These are phyloP conservation scores for Zonitis immaculata DNA, from an alignment of 2,888 invertebrate genomes.

Conservation along the genomic window DNA sequence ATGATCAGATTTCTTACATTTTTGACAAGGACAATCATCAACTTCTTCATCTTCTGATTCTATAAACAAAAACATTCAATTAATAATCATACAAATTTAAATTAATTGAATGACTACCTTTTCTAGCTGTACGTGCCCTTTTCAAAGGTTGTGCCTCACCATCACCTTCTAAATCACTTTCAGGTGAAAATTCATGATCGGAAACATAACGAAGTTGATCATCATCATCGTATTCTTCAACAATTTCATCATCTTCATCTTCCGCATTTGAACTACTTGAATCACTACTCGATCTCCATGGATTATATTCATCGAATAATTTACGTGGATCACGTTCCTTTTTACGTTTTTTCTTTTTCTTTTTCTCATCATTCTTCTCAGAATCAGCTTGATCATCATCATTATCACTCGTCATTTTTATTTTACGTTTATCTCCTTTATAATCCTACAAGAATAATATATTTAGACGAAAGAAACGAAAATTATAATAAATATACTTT, in stretches of 20 bases:
- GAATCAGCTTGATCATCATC: conserved; percentile 28
- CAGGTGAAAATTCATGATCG: conserved; percentile 91
- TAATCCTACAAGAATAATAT: conserved; percentile 26
- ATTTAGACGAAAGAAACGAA: not conserved
- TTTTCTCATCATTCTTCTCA: conserved; percentile 41
- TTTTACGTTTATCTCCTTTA: conserved; percentile 40
- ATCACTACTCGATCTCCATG: conserved; percentile 59
- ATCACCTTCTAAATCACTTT: conserved; percentile 75
- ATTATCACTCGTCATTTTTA: conserved; percentile 14
- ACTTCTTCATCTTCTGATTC: conserved; percentile 39
- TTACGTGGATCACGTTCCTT: conserved; percentile 39
- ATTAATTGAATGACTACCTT: conserved; percentile 52
- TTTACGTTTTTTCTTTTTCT: conserved; percentile 47
- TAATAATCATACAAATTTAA: too few relatives aligned
- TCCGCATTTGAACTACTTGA: conserved; percentile 47
- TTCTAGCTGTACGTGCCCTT: conserved; percentile 79
- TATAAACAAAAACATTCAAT: conserved; percentile 19
- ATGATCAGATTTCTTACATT: conserved; percentile 87
- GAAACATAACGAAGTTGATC: conserved; percentile 58
- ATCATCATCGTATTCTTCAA: conserved; percentile 30
- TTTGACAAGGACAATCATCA: conserved; percentile 78
- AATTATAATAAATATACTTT: conserved; percentile 15
- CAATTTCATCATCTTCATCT: conserved; percentile 32
- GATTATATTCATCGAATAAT: conserved; percentile 52
- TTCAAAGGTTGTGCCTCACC: conserved; percentile 70